These are phyloP conservation scores for Camptogramma bilineatum DNA, from an alignment of 2,888 invertebrate genomes.

Conservation along the genomic window DNA sequence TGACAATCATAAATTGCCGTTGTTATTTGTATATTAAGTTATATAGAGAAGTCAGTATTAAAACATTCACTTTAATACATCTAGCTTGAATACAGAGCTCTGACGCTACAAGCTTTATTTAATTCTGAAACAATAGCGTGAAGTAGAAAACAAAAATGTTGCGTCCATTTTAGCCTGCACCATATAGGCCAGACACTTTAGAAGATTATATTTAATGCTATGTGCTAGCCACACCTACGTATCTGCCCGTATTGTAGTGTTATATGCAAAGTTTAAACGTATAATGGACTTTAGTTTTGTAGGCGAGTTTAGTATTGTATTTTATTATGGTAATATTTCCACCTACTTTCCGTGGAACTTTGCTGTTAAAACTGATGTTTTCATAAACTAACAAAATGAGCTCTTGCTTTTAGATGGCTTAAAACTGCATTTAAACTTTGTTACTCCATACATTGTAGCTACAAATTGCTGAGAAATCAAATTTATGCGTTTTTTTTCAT, in stretches of 20 bases:
- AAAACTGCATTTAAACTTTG: constrained; percentile 11
- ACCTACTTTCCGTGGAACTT: constrained; percentile 29
- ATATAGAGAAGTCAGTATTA: background rate
- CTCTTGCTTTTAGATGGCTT: constrained; percentile 22
- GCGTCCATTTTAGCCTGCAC: constrained; percentile 30
- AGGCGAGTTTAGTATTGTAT: constrained; percentile 35
- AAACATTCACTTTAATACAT: background rate
- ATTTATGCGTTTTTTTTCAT: background rate
- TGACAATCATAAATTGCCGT: too few relatives aligned
- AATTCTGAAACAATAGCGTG: constrained; percentile 26
- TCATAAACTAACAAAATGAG: constrained; percentile 22
- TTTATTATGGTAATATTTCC: constrained; percentile 40
- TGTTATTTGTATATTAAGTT: background rate
- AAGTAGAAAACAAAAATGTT: constrained; percentile 27
- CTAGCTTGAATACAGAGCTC: background rate
- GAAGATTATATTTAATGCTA: constrained; percentile 45
- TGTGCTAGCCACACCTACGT: constrained; percentile 37
- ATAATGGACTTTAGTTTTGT: constrained; percentile 39
- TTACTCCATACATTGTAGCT: background rate
- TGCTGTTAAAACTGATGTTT: constrained; percentile 32
- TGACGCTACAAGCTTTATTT: constrained; percentile 11
- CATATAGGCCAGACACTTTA: constrained; percentile 37
- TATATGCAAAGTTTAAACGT: constrained; percentile 44
- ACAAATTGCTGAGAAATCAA: background rate
- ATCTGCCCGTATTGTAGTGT: constrained; percentile 31